Evolutionary conservation across 2,888 invertebrate species (phyloP).

Genomic region (Cantharis rufa): DNA sequence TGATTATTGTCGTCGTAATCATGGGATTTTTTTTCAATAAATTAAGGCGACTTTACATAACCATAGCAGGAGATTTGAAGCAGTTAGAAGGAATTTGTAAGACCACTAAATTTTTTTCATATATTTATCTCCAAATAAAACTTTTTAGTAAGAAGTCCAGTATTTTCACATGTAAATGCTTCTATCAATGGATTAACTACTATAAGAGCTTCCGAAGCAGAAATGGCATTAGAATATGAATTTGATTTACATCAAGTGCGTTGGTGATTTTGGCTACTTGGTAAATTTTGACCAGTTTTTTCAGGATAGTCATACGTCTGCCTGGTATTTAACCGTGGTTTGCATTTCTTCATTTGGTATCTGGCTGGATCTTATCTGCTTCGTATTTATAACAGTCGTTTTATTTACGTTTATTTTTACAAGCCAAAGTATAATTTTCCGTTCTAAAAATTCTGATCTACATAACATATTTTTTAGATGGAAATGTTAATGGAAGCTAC

Average conservation of each 20-base stretch:
- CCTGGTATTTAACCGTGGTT: slow-evolving; percentile 69
- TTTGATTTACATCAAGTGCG: slow-evolving; percentile 67
- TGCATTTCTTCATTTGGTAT: slow-evolving; percentile 73
- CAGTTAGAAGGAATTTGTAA: slow-evolving; percentile 61
- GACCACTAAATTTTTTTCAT: no score
- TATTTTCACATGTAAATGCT: slow-evolving; percentile 85
- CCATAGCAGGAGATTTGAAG: slow-evolving; percentile 72
- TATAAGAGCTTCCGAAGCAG: slow-evolving; percentile 75
- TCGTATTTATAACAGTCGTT: slow-evolving; percentile 67
- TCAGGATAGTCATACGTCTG: slow-evolving; percentile 71
- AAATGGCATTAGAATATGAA: slow-evolving; percentile 66
- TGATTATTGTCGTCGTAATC: slow-evolving; percentile 64
- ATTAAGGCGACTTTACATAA: slow-evolving; percentile 67
- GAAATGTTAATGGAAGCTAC: slow-evolving; percentile 47
- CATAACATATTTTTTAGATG: slow-evolving; percentile 4
- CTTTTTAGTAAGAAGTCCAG: slow-evolving; percentile 64
- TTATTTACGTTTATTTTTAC: slow-evolving; percentile 66
- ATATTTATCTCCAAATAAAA: no score
- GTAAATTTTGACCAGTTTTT: not conserved
- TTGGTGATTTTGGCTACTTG: not conserved
- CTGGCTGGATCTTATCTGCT: slow-evolving; percentile 72
- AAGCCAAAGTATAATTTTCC: slow-evolving; percentile 59
- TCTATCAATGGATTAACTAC: slow-evolving; percentile 82
- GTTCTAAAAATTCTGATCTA: not conserved
- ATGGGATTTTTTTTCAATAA: slow-evolving; percentile 66